These are phyloP conservation scores for Liposcelis brunnea DNA, from an alignment of 2,888 invertebrate genomes.

Conservation along the genomic window DNA sequence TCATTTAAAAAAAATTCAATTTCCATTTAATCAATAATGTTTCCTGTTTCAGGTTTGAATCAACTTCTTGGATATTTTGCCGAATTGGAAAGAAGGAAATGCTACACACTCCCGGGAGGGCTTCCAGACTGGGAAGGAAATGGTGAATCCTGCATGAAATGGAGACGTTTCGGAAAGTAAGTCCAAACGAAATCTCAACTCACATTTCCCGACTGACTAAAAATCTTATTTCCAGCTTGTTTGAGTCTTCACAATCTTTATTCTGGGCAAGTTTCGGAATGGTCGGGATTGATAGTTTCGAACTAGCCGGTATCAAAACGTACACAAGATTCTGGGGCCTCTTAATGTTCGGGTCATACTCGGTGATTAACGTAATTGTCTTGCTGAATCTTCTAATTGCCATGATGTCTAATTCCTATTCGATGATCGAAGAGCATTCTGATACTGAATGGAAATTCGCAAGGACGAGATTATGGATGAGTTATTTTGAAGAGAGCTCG, in stretches of 20 bases:
- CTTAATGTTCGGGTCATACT: constrained; percentile 90
- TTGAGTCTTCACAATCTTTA: constrained; percentile 85
- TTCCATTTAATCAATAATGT: background rate
- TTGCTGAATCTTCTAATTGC: constrained; percentile 86
- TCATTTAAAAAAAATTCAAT: background rate
- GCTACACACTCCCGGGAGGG: constrained; percentile 52
- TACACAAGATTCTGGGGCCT: constrained; percentile 91
- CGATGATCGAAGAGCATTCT: constrained; percentile 78
- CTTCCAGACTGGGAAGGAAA: constrained; percentile 59
- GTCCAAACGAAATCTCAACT: constrained; percentile 21
- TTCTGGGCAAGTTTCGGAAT: constrained; percentile 95
- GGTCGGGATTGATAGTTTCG: constrained; percentile 74
- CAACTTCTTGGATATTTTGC: constrained; percentile 91
- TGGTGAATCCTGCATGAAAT: constrained; percentile 64
- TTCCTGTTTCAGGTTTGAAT: constrained; percentile 41
- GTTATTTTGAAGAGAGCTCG: constrained; percentile 81
- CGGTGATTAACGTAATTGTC: constrained; percentile 87
- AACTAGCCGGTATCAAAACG: constrained; percentile 70
- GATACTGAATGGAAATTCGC: constrained; percentile 97
- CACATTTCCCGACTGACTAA: background rate
- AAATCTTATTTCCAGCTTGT: constrained; percentile 42
- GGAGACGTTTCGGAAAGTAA: constrained; percentile 74
- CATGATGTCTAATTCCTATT: constrained; percentile 96
- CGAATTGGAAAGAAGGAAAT: constrained; percentile 63
- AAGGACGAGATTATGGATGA: constrained; percentile 85